Evolutionary conservation across 2,888 invertebrate genomes (phyloP).

Genomic region (Heliconius sara): DNA sequence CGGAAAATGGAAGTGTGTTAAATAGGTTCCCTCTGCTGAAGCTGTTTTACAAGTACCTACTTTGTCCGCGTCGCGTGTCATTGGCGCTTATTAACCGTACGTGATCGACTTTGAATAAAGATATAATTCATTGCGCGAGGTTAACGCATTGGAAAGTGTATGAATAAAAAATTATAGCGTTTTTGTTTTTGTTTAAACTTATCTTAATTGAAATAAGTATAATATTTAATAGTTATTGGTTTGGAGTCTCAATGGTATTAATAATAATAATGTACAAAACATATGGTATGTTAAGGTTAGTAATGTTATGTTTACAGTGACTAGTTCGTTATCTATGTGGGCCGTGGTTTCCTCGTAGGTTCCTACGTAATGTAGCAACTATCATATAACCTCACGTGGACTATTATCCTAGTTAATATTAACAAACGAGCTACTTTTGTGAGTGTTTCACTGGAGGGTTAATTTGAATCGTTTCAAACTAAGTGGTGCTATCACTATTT

Average conservation of each 20-base stretch:
- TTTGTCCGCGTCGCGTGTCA: slow-evolving; percentile 13
- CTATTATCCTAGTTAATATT: slow-evolving; percentile 35
- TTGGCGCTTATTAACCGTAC: slow-evolving; percentile 14
- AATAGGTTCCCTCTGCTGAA: too few species aligned
- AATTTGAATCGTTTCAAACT: not conserved
- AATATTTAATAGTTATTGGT: not conserved
- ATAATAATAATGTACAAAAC: slow-evolving; percentile 4
- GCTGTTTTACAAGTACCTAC: not conserved
- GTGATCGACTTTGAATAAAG: slow-evolving; percentile 21
- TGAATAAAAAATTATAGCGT: not conserved
- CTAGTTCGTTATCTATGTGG: slow-evolving; percentile 74
- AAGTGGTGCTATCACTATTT: not conserved
- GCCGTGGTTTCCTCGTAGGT: slow-evolving; percentile 75
- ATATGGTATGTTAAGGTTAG: slow-evolving; percentile 27
- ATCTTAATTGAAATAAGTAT: not conserved
- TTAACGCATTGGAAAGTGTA: slow-evolving; percentile 23
- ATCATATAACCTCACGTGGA: slow-evolving; percentile 41
- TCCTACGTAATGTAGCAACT: slow-evolving; percentile 52
- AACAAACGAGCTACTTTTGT: slow-evolving; percentile 20
- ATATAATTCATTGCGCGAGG: slow-evolving; percentile 9
- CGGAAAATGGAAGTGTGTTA: too few species aligned
- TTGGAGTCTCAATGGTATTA: not conserved
- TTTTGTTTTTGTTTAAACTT: not conserved
- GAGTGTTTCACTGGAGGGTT: not conserved
- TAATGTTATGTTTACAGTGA: slow-evolving; percentile 59